phyloP scores from a whole-genome alignment of 2,888 invertebrate species.

The Theretra japonica region DNA sequence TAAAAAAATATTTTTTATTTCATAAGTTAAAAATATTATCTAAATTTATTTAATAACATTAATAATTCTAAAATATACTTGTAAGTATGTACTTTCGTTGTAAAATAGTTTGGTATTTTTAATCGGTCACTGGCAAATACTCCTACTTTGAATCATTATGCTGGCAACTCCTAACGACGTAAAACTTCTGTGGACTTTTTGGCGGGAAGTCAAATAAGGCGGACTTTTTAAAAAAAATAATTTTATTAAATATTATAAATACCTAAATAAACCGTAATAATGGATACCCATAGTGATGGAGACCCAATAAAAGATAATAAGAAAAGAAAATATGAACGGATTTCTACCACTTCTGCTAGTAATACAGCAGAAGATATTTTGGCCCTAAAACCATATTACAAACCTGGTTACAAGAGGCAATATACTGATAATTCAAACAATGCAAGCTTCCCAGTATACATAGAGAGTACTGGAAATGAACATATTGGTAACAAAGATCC shows the following conservation, averaged over 20 bases:
- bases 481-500: neutral
- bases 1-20: no score
- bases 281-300: neutral
- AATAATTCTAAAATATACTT: no score
- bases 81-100: no score
- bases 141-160: no score
- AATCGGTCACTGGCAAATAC: no score
- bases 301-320: neutral
- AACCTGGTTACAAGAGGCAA: neutral
- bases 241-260: neutral
- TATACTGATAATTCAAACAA: neutral
- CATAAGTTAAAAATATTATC: no score
- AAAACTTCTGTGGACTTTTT: no score
- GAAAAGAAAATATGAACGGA: neutral
- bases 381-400: neutral
- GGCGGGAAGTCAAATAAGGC: slow-evolving; percentile 22
- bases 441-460: neutral
- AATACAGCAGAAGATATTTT: neutral
- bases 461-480: neutral
- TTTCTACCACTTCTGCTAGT: neutral
- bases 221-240: neutral
- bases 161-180: no score
- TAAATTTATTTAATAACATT: no score
- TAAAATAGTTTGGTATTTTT: no score
- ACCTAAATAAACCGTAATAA: neutral